A percentile compares a stretch with the other conserved stretches of the same genome.
Evolutionary conservation across 2,113 vertebrate genomes (phyloP).

Genomic region (Anser cygnoides): DNA sequence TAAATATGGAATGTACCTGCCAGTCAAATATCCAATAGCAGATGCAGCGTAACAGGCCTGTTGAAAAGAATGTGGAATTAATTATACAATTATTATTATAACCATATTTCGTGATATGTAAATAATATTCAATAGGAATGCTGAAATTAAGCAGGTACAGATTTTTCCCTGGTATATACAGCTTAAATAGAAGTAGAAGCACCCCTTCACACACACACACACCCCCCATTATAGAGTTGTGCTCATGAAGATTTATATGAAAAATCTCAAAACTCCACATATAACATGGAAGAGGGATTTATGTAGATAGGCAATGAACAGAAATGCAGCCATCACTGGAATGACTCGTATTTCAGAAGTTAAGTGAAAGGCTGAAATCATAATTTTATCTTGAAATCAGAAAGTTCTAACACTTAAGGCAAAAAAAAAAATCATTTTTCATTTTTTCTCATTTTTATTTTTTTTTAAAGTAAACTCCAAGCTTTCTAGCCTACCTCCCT

Average conservation of each 20-base stretch:
- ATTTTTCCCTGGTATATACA: background rate
- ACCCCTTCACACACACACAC: background rate
- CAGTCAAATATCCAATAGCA: constrained; percentile 92
- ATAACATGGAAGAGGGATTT: background rate
- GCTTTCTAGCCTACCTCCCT: background rate
- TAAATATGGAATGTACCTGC: constrained; percentile 79
- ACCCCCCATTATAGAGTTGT: background rate
- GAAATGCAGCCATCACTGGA: background rate
- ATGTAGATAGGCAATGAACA: background rate
- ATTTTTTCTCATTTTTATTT: background rate
- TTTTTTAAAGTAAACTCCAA: background rate
- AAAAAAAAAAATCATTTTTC: background rate
- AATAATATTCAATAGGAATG: background rate
- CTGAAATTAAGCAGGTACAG: background rate
- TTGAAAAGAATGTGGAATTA: background rate
- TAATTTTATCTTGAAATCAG: background rate
- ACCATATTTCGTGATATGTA: background rate
- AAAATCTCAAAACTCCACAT: background rate
- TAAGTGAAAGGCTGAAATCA: background rate
- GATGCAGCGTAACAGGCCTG: constrained; percentile 97
- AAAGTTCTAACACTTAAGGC: background rate
- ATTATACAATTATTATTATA: background rate
- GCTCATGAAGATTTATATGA: background rate
- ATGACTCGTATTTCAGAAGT: background rate
- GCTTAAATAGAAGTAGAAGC: background rate